phyloP scores from a whole-genome alignment of 1,140 invertebrate species.

The Rhagoletis zephyria region DNA sequence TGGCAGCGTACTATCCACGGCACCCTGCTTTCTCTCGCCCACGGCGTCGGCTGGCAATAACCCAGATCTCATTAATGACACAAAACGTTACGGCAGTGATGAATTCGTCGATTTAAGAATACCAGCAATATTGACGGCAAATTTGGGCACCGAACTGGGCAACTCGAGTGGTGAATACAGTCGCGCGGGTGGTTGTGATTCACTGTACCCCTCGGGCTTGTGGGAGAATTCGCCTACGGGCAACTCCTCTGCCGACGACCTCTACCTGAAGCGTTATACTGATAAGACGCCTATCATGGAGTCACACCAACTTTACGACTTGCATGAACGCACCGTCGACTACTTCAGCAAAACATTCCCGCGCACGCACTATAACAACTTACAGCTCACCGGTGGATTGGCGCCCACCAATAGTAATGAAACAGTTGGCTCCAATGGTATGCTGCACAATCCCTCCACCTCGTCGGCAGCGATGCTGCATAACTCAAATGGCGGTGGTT shows the following conservation, averaged over 20 bases:
- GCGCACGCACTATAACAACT: conserved; percentile 64
- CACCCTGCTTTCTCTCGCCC: conserved; percentile 80
- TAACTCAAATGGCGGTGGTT: conserved; percentile 35
- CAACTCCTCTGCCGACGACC: conserved; percentile 72
- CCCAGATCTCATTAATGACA: conserved; percentile 87
- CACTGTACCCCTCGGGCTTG: conserved; percentile 81
- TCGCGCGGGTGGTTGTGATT: conserved; percentile 78
- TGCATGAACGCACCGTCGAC: conserved; percentile 70
- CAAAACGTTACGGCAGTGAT: conserved; percentile 76
- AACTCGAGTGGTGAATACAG: conserved; percentile 80
- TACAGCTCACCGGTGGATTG: conserved; percentile 49
- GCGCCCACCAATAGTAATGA: conserved; percentile 48
- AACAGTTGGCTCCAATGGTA: conserved; percentile 57
- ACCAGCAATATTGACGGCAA: conserved; percentile 57
- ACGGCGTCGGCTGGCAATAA: conserved; percentile 83
- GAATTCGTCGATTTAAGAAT: conserved; percentile 71
- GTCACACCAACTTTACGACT: conserved; percentile 67
- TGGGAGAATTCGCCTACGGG: conserved; percentile 75
- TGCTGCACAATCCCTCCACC: conserved; percentile 53
- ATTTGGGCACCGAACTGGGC: conserved; percentile 57
- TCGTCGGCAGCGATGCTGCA: conserved; percentile 51
- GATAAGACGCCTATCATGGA: conserved; percentile 85
- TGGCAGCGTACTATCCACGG: conserved; percentile 77
- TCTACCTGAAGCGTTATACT: conserved; percentile 77
- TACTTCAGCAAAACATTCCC: conserved; percentile 77